A percentile compares a stretch with the other conserved stretches of the same genome.
These are phyloP conservation scores for Vulpes vulpes DNA, from an alignment of 2,113 vertebrate genomes.

Conservation along the genomic window DNA sequence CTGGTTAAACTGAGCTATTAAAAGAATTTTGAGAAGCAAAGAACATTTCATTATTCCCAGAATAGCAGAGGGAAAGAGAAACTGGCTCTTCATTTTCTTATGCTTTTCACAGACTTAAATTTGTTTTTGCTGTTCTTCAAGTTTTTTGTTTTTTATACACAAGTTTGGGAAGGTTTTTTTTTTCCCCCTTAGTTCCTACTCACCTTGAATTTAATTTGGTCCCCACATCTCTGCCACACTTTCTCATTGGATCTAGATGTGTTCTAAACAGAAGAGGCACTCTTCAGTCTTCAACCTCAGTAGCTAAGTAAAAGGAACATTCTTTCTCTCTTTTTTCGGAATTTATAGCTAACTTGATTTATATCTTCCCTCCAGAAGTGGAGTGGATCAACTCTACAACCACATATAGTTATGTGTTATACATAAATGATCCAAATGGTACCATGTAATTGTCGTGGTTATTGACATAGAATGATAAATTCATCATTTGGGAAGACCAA, in stretches of 20 bases:
- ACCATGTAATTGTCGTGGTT: neutral
- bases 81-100: neutral
- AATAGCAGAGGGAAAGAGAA: neutral
- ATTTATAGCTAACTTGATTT: neutral
- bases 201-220: neutral
- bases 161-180: neutral
- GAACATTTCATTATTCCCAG: neutral
- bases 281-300: neutral
- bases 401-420: too few relatives aligned
- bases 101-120: neutral
- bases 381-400: neutral
- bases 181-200: neutral
- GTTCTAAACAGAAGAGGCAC: neutral
- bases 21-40: neutral
- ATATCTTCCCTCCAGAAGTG: neutral
- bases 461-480: neutral
- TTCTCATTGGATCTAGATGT: neutral
- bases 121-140: neutral
- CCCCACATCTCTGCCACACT: neutral
- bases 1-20: neutral
- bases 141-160: neutral
- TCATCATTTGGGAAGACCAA: neutral
- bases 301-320: neutral
- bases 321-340: neutral
- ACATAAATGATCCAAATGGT: neutral